Conservation (phyloP, 2,888 invertebrate species). For the Prenolepis imparis region DNA sequence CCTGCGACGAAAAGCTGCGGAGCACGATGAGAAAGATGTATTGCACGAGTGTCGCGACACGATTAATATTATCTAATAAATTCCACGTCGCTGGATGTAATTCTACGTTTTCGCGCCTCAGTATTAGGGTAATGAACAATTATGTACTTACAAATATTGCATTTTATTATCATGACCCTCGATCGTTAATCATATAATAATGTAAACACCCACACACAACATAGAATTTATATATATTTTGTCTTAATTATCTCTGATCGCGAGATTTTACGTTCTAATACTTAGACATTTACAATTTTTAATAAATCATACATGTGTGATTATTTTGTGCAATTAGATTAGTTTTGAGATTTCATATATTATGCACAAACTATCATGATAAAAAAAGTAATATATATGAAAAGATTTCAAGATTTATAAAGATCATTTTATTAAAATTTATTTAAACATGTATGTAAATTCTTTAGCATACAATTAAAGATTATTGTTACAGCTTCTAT, state of each 20-base stretch:
- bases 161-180: background rate
- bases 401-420: background rate
- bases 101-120: slow-evolving; percentile 52
- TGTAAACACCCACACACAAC: background rate
- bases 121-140: slow-evolving; percentile 72
- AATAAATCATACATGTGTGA: background rate
- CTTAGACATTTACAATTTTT: background rate
- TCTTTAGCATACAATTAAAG: slow-evolving; percentile 16
- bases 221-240: slow-evolving; percentile 1
- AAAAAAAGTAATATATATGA: background rate
- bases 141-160: background rate
- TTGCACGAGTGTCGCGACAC: slow-evolving; percentile 50
- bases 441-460: slow-evolving; percentile 30
- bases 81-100: slow-evolving; percentile 60
- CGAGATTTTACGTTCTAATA: slow-evolving; percentile 27
- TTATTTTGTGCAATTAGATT: background rate
- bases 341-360: background rate
- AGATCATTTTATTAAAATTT: background rate
- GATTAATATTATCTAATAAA: slow-evolving; percentile 67
- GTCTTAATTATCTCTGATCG: background rate
- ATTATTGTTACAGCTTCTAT: slow-evolving; percentile 64
- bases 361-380: background rate
- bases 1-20: slow-evolving; percentile 66
- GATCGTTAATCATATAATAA: slow-evolving; percentile 11
- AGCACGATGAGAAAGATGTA: slow-evolving; percentile 57